Evolutionary conservation across 2,797 vertebrate genomes (phyloP), one percentile per base, ranked within the genome.

Genomic region (Melanotaenia boesemani): DNA sequence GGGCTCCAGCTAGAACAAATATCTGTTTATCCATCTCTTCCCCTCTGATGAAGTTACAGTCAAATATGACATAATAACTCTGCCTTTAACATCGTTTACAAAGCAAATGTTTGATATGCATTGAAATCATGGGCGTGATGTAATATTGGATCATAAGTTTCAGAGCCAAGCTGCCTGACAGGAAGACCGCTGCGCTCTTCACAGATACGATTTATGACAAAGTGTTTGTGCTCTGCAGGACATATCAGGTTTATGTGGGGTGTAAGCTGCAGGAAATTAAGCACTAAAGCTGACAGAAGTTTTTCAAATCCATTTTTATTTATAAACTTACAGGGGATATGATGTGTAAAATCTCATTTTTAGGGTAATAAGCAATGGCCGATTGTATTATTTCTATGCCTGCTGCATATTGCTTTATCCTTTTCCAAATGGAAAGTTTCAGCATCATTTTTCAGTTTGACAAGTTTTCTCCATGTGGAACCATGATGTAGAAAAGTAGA

Each of bases 21-120:
- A 37, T 37, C 36, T 37, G 36, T 37, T 6, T 37, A 10, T 59
- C 28, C 60, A 32, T 12, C 22, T 71, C 63, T 72, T 41, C 41
- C 20, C 18, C 52, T 72, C 68, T 75, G 7, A 52, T 67, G 32
- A 61, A 63, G 57, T 73, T 60, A 28, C 57, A 11, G 50, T 77
- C 72, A 69, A 79, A 73, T 65, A 41, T 36, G 60, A 32, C 69
- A 67, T 62, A 67, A 82, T 16, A 6, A 52, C 63, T 83, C 56
- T 10, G 20, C 63, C 50, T 36, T 71, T 64, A 46, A 76, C 66
- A 63, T 16, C 0, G 41, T 77, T 68, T 39, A 57, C 41, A 39
- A 30, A 62, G 83, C 77, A 83, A 92, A 90, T 90, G 84, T 89
- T 93, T 89, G 59, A 86, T 90, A 72, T 81, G 70, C 66, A 72